Conservation (phyloP, 2,888 invertebrate species). For the Ornithoptera alexandrae region DNA sequence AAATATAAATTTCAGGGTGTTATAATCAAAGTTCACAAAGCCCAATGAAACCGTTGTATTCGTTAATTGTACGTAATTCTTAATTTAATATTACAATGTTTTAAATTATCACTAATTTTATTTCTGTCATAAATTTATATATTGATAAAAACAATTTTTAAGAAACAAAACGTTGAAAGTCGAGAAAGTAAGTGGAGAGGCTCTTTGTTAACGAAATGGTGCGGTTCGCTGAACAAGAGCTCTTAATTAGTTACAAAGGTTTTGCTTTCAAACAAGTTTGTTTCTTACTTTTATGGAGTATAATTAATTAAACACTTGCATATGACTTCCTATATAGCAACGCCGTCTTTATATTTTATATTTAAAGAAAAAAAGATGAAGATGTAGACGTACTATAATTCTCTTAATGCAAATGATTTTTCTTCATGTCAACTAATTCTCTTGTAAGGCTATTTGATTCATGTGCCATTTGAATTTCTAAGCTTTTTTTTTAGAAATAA, state of each 20-base stretch:
- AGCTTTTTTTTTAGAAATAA: too few species aligned
- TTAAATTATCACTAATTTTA: not conserved
- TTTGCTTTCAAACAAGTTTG: slow-evolving; percentile 4
- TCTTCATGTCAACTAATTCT: too few species aligned
- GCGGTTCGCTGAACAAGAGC: slow-evolving; percentile 16
- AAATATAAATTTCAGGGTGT: not conserved
- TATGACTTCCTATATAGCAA: not conserved
- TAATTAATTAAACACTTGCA: slow-evolving; percentile 3
- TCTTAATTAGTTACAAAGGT: slow-evolving; percentile 30
- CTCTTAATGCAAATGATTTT: too few species aligned
- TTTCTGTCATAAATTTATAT: not conserved
- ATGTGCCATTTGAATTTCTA: too few species aligned
- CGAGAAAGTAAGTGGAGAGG: slow-evolving; percentile 19
- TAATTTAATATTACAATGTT: not conserved
- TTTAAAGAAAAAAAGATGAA: not conserved
- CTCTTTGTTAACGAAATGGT: slow-evolving; percentile 23
- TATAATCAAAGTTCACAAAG: not conserved
- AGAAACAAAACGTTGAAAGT: not conserved
- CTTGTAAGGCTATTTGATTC: too few species aligned
- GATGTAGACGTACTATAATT: too few species aligned
- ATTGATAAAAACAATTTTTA: not conserved
- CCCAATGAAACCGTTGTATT: not conserved
- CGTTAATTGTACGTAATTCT: not conserved
- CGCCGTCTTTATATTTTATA: not conserved
- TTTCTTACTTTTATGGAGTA: not conserved